Evolutionary conservation across 2,888 invertebrate species (phyloP), one percentile per base, ranked within the genome.

Genomic region (Zaprionus lineosus): DNA sequence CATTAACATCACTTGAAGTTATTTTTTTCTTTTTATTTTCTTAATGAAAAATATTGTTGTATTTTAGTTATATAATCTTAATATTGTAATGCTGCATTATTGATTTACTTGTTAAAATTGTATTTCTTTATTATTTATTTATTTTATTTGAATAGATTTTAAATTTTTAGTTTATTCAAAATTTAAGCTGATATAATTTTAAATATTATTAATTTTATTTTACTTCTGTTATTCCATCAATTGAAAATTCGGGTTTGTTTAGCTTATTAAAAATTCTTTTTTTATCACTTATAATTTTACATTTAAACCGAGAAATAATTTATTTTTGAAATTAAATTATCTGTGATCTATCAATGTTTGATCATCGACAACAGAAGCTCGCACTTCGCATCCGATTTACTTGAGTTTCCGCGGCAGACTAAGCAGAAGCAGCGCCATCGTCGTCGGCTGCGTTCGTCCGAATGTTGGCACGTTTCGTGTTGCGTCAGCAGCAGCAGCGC

Each of bases 351-450:
- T 47, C 3, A 12, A 7, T 11, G 46, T 26, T 53, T 57, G 43
- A 44, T 56, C 40, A 34, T 39, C 26, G 8, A 8, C 41, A 14
- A 7, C 18, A 1, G 6, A 18, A 33, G 11, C 2, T 12, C 40
- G 8, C 2, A 24, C 39, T 36, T 53, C 44, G 60, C 79, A 48
- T 69, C 66, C 63, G 84, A 58, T 61, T 57, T 52, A 62, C 64
- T 66, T 69, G 64, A 70, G 81, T 66, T 59, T 40, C 62, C 85
- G 79, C 64, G 62, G 67, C 69, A 66, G 66, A 83, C 85, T 79
- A 61, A 71, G 52, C 46, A 44, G 29, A 39, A 24, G 16, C 50
- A 40, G 29, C 19, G n/a, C 19, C 11, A 9, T 36, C 47, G 48
- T 44, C 48, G 12, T 47, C n/a, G 41, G 40, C 50, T 21, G 40